Evolutionary conservation across 2,113 vertebrate genomes (phyloP).

Genomic region (Cryptoleucopteryx plumbea): DNA sequence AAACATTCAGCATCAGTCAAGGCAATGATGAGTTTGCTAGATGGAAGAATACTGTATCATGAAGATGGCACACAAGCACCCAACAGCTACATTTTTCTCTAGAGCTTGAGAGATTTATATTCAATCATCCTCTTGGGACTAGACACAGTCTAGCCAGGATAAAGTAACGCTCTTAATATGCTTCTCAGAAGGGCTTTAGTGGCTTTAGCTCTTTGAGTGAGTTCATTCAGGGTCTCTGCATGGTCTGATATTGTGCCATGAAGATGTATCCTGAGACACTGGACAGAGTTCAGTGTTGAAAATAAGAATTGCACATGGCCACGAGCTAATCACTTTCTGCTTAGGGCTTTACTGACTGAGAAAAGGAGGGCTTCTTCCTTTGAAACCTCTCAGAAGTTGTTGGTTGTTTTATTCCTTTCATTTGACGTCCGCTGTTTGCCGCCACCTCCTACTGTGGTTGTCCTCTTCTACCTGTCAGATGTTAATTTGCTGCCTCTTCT

Average conservation of each 20-base stretch:
- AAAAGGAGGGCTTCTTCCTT: not conserved
- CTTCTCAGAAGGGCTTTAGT: slow-evolving; percentile 7
- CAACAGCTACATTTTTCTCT: not conserved
- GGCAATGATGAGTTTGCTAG: not conserved
- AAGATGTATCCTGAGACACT: not conserved
- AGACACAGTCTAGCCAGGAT: not conserved
- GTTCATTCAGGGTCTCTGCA: slow-evolving; percentile 20
- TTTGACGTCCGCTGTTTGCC: not conserved
- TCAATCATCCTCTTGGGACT: not conserved
- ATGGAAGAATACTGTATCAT: not conserved
- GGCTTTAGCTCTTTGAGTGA: not conserved
- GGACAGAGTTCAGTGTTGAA: not conserved
- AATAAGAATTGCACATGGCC: not conserved
- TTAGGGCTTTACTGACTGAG: not conserved
- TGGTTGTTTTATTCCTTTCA: not conserved
- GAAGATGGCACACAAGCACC: not conserved
- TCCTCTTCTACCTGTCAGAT: not conserved
- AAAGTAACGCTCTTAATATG: not conserved
- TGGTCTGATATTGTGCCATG: not conserved
- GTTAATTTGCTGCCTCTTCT: not conserved
- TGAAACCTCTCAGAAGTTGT: not conserved
- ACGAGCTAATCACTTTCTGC: not conserved
- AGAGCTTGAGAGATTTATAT: slow-evolving; percentile 8
- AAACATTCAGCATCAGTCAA: not conserved
- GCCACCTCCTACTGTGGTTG: not conserved